Evolutionary conservation across 2,797 vertebrate species (phyloP).

Genomic region (Argyrosomus regius): DNA sequence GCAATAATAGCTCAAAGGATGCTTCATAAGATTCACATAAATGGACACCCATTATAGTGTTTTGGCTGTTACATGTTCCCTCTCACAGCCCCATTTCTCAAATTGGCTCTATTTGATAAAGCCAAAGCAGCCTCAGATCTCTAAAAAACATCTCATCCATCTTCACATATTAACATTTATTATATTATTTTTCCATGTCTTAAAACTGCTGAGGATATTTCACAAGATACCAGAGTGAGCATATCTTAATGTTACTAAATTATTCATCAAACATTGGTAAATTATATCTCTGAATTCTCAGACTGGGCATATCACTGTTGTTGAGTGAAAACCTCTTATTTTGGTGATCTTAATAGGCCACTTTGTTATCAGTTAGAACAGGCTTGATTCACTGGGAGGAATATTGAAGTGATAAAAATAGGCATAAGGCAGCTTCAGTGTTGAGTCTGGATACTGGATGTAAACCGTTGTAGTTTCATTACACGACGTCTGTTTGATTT

Average conservation of each 20-base stretch:
- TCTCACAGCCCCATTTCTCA: conserved; percentile 44
- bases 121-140: conserved; percentile 27
- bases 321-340: not conserved
- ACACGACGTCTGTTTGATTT: conserved; percentile 12
- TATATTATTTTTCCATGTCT: conserved; percentile 9
- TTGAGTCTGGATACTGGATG: not conserved
- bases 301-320: conserved; percentile 1
- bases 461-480: conserved; percentile 10
- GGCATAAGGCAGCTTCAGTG: too few species aligned
- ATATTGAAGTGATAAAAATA: conserved; percentile 4
- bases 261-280: conserved; percentile 34
- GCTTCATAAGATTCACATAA: conserved; percentile 37
- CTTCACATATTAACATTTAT: conserved; percentile 31
- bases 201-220: conserved; percentile 31
- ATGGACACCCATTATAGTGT: conserved; percentile 33
- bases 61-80: conserved; percentile 32
- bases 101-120: conserved; percentile 26
- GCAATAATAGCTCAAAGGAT: conserved; percentile 33
- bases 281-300: conserved; percentile 12
- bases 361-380: not conserved
- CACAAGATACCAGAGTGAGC: conserved; percentile 11
- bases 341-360: not conserved
- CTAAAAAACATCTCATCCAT: not conserved
- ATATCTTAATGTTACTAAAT: conserved; percentile 27
- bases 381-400: not conserved